Conservation (phyloP, 1,140 invertebrate genomes). For the Lepidurus apus region DNA sequence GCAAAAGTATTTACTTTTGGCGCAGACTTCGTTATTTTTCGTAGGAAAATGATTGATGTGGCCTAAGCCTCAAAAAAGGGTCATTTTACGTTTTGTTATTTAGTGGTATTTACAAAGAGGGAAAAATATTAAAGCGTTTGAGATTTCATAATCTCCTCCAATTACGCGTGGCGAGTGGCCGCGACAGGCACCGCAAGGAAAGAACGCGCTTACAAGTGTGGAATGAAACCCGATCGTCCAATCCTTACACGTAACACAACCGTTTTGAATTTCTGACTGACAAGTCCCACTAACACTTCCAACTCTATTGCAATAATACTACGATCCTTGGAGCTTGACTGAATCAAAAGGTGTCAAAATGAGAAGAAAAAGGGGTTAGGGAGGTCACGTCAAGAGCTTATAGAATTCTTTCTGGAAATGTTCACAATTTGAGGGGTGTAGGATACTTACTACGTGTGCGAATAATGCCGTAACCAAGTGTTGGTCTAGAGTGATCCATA, state of each 20-base stretch:
- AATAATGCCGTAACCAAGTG: background rate
- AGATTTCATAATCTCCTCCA: slow-evolving; percentile 20
- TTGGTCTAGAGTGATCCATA: slow-evolving; percentile 9
- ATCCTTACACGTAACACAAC: slow-evolving; percentile 17
- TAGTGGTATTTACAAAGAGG: background rate
- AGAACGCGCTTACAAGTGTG: slow-evolving; percentile 21
- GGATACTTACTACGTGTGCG: background rate
- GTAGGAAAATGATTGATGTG: background rate
- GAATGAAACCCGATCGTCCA: slow-evolving; percentile 2
- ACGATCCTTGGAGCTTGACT: slow-evolving; percentile 4
- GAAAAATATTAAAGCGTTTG: slow-evolving; percentile 7
- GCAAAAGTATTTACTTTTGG: background rate
- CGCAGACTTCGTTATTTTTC: background rate
- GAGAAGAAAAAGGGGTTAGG: background rate
- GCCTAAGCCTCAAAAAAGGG: background rate
- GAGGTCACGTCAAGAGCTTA: background rate
- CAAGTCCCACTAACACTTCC: background rate
- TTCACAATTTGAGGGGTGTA: background rate
- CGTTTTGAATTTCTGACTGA: slow-evolving; percentile 19
- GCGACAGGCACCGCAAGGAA: slow-evolving; percentile 16
- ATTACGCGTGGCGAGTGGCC: slow-evolving; percentile 20
- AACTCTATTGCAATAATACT: background rate
- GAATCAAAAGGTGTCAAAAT: background rate
- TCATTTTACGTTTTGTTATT: background rate
- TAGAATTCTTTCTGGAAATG: too few species aligned